phyloP scores from a whole-genome alignment of 2,113 vertebrate genomes.

The Terrapene triunguis region DNA sequence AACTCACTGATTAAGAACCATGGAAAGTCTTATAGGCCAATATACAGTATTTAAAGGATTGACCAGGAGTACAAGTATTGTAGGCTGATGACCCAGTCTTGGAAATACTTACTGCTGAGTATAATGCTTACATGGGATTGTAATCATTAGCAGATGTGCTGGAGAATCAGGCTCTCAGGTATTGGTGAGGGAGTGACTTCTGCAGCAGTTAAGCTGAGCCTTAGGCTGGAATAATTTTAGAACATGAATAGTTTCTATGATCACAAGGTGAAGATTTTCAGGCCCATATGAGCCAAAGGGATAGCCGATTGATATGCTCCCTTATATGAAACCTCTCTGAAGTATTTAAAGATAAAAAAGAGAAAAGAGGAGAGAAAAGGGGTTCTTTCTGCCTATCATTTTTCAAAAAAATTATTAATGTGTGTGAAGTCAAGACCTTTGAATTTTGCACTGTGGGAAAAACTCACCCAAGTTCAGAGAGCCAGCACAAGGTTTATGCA shows the following conservation, averaged over 20 bases:
- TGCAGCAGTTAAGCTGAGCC: neutral
- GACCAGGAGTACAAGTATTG: neutral
- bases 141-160: fast-evolving
- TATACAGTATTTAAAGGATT: neutral
- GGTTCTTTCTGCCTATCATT: neutral
- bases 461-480: neutral
- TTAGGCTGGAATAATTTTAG: neutral
- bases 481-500: neutral
- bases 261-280: neutral
- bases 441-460: neutral
- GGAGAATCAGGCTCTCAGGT: neutral
- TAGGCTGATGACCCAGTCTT: neutral
- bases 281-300: neutral
- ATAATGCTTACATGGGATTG: fast-evolving
- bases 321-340: neutral
- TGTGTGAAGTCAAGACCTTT: neutral
- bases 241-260: neutral
- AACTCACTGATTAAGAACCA: neutral
- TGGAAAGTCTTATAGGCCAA: neutral
- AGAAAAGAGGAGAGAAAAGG: neutral
- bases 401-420: neutral
- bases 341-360: neutral
- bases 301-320: neutral
- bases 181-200: neutral
- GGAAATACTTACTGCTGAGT: neutral